Percentiles rank a stretch among this genome's conserved stretches.
Conservation (phyloP, 2,888 invertebrate species). For the Lingula anatina region DNA sequence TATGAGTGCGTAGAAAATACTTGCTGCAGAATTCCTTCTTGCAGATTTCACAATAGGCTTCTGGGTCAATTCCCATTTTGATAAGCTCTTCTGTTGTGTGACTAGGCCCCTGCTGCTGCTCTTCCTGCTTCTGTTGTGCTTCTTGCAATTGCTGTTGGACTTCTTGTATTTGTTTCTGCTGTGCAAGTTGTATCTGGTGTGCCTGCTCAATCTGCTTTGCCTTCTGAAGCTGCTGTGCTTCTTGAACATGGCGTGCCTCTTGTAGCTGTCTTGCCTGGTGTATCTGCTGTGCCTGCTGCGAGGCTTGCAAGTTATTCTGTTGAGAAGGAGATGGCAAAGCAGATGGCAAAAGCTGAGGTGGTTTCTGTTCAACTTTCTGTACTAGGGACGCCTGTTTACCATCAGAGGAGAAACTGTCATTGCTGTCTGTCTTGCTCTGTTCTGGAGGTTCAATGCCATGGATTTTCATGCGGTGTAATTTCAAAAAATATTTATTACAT, state of each 20-base stretch:
- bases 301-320: too few species aligned
- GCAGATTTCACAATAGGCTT: conserved; percentile 63
- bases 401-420: too few species aligned
- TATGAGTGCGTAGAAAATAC: conserved; percentile 94
- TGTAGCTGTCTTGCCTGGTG: too few species aligned
- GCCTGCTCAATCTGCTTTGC: too few species aligned
- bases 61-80: conserved; percentile 51
- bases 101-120: neutral
- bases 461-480: conserved; percentile 98
- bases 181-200: neutral
- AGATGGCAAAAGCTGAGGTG: neutral
- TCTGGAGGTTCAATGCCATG: conserved; percentile 55
- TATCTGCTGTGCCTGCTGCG: too few species aligned
- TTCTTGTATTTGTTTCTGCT: too few species aligned
- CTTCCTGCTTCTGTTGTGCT: too few species aligned
- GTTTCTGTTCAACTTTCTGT: neutral
- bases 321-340: too few species aligned
- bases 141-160: too few species aligned
- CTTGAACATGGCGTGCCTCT: too few species aligned
- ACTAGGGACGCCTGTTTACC: too few species aligned
- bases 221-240: too few species aligned
- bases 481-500: conserved; percentile 99
- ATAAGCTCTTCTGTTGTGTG: conserved; percentile 35
- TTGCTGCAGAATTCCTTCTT: conserved; percentile 98
- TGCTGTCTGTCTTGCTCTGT: neutral